Conservation (phyloP, 35 echinoderm and acorn worm genomes). For the Amphiura filiformis region DNA sequence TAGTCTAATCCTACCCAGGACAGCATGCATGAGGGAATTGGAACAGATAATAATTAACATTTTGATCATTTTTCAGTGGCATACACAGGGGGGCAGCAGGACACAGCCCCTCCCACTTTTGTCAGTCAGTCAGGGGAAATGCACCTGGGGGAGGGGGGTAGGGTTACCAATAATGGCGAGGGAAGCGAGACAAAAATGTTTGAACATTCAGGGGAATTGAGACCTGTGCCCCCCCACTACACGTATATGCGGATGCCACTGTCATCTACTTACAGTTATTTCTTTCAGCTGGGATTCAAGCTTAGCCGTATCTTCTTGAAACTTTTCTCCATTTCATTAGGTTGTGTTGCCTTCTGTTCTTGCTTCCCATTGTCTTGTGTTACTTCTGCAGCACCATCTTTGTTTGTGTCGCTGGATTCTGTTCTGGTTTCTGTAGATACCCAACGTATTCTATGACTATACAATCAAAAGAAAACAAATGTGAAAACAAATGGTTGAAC, state of each 20-base stretch:
- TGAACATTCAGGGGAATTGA: too few species aligned
- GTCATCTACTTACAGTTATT: conserved; percentile 26
- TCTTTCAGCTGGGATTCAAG: conserved; percentile 53
- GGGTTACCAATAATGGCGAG: too few species aligned
- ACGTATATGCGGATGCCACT: neutral
- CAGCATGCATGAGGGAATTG: neutral
- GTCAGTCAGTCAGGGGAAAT: too few species aligned
- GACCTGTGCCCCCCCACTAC: neutral
- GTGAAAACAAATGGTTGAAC: too few species aligned
- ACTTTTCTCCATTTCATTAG: conserved; percentile 48
- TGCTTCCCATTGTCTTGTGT: conserved; percentile 17
- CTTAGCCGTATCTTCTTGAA: conserved; percentile 61
- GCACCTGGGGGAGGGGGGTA: too few species aligned
- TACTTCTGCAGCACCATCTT: neutral
- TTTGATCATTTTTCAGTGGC: neutral
- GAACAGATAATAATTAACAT: neutral
- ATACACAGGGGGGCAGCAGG: neutral
- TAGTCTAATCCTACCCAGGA: too few species aligned
- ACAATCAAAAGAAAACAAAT: too few species aligned
- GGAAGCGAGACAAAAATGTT: too few species aligned
- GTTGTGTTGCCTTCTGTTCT: neutral
- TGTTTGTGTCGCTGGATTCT: neutral
- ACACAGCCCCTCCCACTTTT: too few species aligned
- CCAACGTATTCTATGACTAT: conserved; percentile 23
- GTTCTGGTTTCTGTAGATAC: conserved; percentile 44